phyloP scores from a whole-genome alignment of 1,140 invertebrate genomes.

The Hirudo medicinalis region DNA sequence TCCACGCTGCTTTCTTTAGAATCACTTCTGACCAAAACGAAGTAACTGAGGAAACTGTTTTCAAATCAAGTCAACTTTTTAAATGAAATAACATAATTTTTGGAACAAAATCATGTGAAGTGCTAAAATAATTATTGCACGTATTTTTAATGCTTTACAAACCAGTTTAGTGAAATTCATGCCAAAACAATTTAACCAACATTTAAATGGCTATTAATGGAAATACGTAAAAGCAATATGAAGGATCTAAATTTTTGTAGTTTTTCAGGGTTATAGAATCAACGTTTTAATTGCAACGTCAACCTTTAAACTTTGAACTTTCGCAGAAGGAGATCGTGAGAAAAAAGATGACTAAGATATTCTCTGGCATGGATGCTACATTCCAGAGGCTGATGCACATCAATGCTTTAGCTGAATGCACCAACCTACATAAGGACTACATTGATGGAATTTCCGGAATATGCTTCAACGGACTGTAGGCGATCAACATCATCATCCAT shows the following conservation, averaged over 20 bases:
- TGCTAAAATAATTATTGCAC: too few species aligned
- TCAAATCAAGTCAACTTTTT: background rate
- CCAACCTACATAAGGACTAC: constrained; percentile 17
- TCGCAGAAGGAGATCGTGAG: constrained; percentile 7
- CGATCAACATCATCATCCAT: background rate
- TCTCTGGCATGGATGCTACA: constrained; percentile 6
- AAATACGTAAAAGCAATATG: too few species aligned
- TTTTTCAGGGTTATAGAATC: too few species aligned
- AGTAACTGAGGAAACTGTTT: background rate
- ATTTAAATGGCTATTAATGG: too few species aligned
- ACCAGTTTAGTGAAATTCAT: too few species aligned
- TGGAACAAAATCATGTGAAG: too few species aligned
- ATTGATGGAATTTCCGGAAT: constrained; percentile 11
- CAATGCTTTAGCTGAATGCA: constrained; percentile 17
- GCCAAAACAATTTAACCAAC: too few species aligned
- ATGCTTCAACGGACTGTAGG: constrained; percentile 15
- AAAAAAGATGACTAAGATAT: background rate
- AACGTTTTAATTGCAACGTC: too few species aligned
- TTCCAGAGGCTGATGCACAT: constrained; percentile 15
- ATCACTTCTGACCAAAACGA: background rate
- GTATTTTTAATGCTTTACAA: too few species aligned
- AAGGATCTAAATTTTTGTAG: too few species aligned
- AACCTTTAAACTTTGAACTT: background rate
- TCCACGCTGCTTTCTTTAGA: background rate
- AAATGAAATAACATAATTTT: too few species aligned